phyloP scores from a whole-genome alignment of 53 echinoderm and acorn worm species.

The Holothuria leucospilota region DNA sequence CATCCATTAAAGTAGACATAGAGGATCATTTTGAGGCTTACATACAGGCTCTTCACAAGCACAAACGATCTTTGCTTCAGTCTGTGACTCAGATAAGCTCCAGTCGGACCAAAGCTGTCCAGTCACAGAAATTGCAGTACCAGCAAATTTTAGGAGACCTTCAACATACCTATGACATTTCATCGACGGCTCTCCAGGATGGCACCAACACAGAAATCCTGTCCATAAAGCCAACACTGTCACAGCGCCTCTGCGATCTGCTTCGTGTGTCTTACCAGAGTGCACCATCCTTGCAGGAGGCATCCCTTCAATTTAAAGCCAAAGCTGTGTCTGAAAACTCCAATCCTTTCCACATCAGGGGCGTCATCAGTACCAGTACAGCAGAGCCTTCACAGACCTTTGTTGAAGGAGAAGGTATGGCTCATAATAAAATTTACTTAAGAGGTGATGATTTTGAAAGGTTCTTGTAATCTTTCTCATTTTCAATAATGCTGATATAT shows the following conservation, averaged over 20 bases:
- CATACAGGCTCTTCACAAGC: slow-evolving; percentile 81
- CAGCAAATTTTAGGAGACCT: slow-evolving; percentile 83
- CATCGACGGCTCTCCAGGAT: slow-evolving; percentile 70
- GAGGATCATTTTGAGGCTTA: slow-evolving; percentile 74
- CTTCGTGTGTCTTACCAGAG: slow-evolving; percentile 80
- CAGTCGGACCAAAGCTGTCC: slow-evolving; percentile 72
- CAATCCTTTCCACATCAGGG: slow-evolving; percentile 76
- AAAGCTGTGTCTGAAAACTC: slow-evolving; percentile 59
- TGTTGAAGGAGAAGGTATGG: slow-evolving; percentile 84
- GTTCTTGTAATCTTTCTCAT: too few relatives aligned
- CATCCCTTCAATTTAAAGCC: slow-evolving; percentile 77
- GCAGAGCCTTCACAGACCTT: slow-evolving; percentile 71
- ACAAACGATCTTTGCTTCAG: slow-evolving; percentile 65
- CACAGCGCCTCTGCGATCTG: slow-evolving; percentile 75
- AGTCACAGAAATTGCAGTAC: slow-evolving; percentile 76
- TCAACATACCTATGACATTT: slow-evolving; percentile 78
- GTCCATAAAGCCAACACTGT: slow-evolving; percentile 79
- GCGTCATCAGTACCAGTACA: slow-evolving; percentile 70
- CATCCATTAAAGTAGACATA: slow-evolving; percentile 71
- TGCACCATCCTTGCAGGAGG: slow-evolving; percentile 68
- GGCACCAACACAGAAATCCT: slow-evolving; percentile 83
- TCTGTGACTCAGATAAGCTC: slow-evolving; percentile 72
- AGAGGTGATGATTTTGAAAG: too few relatives aligned
- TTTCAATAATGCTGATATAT: too few relatives aligned
- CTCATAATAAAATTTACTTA: too few relatives aligned